phyloP scores from a whole-genome alignment of 2,113 vertebrate species.

The Percopsis transmontana region DNA sequence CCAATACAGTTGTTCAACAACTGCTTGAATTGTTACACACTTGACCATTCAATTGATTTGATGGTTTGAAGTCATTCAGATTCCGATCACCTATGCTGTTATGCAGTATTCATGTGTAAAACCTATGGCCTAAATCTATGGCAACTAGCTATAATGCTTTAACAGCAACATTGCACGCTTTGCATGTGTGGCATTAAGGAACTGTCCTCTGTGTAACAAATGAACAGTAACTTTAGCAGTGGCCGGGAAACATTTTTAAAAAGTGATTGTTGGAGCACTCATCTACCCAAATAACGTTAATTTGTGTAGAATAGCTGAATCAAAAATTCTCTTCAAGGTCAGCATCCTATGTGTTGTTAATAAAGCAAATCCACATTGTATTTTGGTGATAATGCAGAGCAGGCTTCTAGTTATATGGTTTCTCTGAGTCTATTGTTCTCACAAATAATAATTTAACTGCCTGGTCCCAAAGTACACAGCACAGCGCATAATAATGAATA shows the following conservation, averaged over 20 bases:
- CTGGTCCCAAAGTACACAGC: not conserved
- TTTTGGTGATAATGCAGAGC: constrained; percentile 2
- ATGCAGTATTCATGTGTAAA: no score
- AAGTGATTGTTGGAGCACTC: constrained; percentile 20
- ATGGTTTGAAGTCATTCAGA: no score
- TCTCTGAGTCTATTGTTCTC: constrained; percentile 4
- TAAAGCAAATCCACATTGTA: constrained; percentile 20
- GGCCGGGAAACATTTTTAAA: constrained; percentile 31
- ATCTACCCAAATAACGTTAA: constrained; percentile 8
- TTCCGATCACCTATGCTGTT: no score
- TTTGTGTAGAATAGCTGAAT: constrained; percentile 31
- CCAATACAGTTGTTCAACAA: no score
- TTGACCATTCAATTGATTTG: no score
- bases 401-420: not conserved
- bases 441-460: constrained; percentile 2
- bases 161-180: no score
- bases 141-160: no score
- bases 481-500: no score
- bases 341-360: constrained; percentile 34
- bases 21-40: no score
- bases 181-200: no score
- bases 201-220: constrained; percentile 20
- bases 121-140: no score
- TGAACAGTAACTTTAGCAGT: constrained; percentile 11
- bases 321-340: constrained; percentile 32